Evolutionary conservation across 1,140 invertebrate genomes (phyloP).

Genomic region (Drosophila azteca): DNA sequence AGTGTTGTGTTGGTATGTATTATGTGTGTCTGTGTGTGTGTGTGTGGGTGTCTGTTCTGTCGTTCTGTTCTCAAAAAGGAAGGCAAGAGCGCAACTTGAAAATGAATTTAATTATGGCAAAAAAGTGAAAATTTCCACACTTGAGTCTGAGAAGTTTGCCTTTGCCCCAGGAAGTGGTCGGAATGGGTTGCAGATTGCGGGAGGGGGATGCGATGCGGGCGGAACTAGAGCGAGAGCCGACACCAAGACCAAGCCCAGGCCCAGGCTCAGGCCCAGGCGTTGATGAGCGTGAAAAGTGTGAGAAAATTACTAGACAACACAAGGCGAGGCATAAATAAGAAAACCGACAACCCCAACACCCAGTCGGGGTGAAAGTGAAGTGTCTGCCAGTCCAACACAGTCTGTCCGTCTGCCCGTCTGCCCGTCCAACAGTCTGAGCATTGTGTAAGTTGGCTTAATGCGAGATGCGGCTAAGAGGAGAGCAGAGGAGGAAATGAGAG

Average conservation of each 20-base stretch:
- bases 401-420: conserved; percentile 15
- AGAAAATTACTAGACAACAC: conserved; percentile 78
- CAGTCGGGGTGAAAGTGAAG: conserved; percentile 52
- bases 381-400: conserved; percentile 26
- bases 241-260: not conserved
- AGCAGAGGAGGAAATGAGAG: conserved; percentile 14
- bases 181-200: too few species aligned
- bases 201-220: not conserved
- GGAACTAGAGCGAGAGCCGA: not conserved
- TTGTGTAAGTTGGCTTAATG: conserved; percentile 48
- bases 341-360: conserved; percentile 36
- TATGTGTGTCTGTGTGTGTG: conserved; percentile 18
- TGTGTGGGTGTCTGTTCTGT: conserved; percentile 21
- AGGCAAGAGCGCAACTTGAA: conserved; percentile 67
- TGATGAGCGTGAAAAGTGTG: conserved; percentile 73
- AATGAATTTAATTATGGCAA: conserved; percentile 81
- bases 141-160: conserved; percentile 74
- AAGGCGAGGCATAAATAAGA: conserved; percentile 66
- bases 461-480: conserved; percentile 3
- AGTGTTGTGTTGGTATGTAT: conserved; percentile 12
- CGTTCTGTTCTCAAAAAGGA: conserved; percentile 36
- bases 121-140: conserved; percentile 82
- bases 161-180: conserved; percentile 21
- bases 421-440: conserved; percentile 24
- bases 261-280: conserved; percentile 24